Percentiles rank a stretch among this genome's conserved stretches.
Evolutionary conservation across 2,888 invertebrate species (phyloP).

Genomic region (Phorcus lineatus): DNA sequence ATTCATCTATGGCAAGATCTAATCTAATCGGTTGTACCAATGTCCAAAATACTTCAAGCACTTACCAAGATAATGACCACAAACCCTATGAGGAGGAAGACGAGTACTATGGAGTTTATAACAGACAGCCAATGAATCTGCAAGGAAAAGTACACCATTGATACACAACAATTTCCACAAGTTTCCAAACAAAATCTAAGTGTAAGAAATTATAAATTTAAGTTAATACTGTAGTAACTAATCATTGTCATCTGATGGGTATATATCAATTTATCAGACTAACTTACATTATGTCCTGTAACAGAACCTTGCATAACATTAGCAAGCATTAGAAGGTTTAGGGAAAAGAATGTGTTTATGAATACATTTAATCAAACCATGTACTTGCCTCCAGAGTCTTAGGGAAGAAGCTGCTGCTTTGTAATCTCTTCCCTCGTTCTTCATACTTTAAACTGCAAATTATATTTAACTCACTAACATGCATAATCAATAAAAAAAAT

Average conservation of each 20-base stretch:
- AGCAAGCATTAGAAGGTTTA: no score
- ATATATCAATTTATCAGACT: not conserved
- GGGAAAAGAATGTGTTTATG: no score
- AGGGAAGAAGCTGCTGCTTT: conserved; percentile 77
- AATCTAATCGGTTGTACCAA: no score
- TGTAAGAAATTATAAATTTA: not conserved
- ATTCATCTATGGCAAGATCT: no score
- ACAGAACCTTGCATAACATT: no score
- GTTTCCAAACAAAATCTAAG: no score
- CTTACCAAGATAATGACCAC: conserved; percentile 78
- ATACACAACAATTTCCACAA: not conserved
- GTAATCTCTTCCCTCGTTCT: conserved; percentile 72
- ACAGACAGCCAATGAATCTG: conserved; percentile 79
- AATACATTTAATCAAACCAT: no score
- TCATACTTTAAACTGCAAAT: conserved; percentile 73
- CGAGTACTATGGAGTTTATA: conserved; percentile 78
- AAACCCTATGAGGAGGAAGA: conserved; percentile 77
- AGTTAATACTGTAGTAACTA: no score
- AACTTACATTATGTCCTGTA: not conserved
- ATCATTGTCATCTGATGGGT: not conserved
- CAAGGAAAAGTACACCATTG: conserved; percentile 31
- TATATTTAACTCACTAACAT: not conserved
- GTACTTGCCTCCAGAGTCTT: conserved; percentile 76
- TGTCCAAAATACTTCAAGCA: conserved; percentile 15
- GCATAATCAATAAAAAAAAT: no score